These are phyloP conservation scores for Acanthis flammea DNA, from an alignment of 2,797 vertebrate genomes.

Conservation along the genomic window DNA sequence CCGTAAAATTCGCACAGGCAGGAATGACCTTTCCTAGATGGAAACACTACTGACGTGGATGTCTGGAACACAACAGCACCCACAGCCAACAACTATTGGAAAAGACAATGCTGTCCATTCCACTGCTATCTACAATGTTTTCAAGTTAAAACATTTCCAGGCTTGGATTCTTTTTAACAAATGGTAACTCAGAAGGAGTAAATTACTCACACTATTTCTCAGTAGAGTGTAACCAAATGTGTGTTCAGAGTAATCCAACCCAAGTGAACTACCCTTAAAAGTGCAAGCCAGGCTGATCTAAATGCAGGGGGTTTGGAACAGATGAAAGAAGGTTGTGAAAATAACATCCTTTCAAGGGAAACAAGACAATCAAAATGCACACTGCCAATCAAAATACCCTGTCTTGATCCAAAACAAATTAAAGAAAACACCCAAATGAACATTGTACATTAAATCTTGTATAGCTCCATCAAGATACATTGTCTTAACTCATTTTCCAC, in stretches of 20 bases:
- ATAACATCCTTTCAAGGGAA: neutral
- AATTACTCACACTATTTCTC: neutral
- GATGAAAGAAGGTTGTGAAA: neutral
- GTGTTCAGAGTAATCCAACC: neutral
- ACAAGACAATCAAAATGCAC: slow-evolving; percentile 6
- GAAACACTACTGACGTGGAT: neutral
- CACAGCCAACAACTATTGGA: neutral
- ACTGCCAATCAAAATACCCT: slow-evolving; percentile 3
- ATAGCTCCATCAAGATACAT: neutral
- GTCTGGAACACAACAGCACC: neutral
- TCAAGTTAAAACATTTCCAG: neutral
- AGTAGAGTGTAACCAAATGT: neutral
- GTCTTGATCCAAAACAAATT: neutral
- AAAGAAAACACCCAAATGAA: neutral
- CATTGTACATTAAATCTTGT: neutral
- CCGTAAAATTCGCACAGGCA: neutral
- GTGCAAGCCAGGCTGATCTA: neutral
- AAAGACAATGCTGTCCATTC: neutral
- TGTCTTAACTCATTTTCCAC: neutral
- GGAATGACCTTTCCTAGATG: neutral
- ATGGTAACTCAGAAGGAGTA: neutral
- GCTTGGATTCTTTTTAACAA: neutral
- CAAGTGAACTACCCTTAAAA: neutral
- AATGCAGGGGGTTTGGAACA: slow-evolving; percentile 1
- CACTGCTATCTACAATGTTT: neutral